phyloP scores from a whole-genome alignment of 2,888 invertebrate genomes.

The Galeruca laticollis region DNA sequence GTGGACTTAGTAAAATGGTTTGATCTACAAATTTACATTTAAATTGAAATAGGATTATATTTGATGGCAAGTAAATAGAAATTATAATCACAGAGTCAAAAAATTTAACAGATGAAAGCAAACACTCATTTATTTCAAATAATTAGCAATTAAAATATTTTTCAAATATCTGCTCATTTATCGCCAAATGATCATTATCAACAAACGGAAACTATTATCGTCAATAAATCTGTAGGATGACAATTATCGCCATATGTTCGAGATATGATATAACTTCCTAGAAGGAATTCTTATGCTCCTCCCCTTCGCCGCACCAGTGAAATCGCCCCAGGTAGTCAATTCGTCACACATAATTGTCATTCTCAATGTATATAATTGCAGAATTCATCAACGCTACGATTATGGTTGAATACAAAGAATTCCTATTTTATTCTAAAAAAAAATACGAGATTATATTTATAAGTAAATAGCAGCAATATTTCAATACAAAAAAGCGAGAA shows the following conservation, averaged over 20 bases:
- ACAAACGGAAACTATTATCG: conserved; percentile 17
- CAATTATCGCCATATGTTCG: conserved; percentile 15
- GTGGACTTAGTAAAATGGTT: no score
- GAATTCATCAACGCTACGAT: conserved; percentile 3
- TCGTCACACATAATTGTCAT: conserved; percentile 11
- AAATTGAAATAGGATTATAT: no score
- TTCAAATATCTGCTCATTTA: background rate
- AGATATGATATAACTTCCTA: background rate
- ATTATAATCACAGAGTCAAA: no score
- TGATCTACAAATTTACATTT: no score
- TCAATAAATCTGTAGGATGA: conserved; percentile 7
- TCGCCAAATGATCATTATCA: background rate
- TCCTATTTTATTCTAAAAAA: no score
- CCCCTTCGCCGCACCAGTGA: background rate
- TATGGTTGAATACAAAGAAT: conserved; percentile 1
- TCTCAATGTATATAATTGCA: background rate
- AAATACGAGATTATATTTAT: no score
- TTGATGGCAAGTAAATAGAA: no score
- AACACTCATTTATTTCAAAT: no score
- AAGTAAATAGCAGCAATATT: no score
- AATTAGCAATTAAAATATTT: background rate
- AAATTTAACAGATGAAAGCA: no score
- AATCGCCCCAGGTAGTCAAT: background rate
- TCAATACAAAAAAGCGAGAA: no score
- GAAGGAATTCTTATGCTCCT: background rate